Conservation (phyloP, 2,113 vertebrate species). For the Hemibagrus wyckioides region DNA sequence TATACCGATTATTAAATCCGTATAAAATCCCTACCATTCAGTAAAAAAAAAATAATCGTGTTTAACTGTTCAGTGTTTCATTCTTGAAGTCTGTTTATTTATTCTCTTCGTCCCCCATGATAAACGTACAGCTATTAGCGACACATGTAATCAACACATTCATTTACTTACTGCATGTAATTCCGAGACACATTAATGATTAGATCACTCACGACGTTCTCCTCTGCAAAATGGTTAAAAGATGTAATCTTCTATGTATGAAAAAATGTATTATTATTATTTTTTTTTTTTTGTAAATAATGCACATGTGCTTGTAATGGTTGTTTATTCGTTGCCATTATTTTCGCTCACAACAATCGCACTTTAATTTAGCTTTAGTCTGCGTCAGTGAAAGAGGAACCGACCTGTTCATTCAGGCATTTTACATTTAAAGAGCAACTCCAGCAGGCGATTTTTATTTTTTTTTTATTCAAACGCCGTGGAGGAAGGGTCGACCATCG, state of each 20-base stretch:
- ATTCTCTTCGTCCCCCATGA: background rate
- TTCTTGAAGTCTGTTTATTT: background rate
- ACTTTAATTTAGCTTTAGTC: constrained; percentile 47
- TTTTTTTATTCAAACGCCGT: background rate
- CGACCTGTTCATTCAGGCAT: background rate
- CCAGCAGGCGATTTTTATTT: background rate
- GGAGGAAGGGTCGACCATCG: background rate
- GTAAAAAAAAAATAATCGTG: background rate
- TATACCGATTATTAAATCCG: background rate
- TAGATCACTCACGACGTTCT: constrained; percentile 1
- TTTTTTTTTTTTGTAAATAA: constrained; percentile 46
- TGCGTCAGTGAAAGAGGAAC: background rate
- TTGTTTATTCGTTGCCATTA: constrained; percentile 8
- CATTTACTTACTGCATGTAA: constrained; percentile 27
- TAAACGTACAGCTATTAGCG: constrained; percentile 14
- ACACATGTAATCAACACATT: background rate
- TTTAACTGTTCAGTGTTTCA: background rate
- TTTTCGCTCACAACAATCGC: constrained; percentile 45
- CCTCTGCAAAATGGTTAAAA: constrained; percentile 22
- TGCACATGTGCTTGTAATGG: constrained; percentile 28
- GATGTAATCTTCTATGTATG: constrained; percentile 26
- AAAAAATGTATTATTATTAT: too few species aligned
- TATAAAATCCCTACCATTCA: background rate
- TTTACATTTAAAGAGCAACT: constrained; percentile 2
- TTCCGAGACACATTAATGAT: constrained; percentile 14